Percentiles rank a stretch among this genome's conserved stretches.
Evolutionary conservation across 1,140 invertebrate species (phyloP).

Genomic region (Cherax quadricarinatus): DNA sequence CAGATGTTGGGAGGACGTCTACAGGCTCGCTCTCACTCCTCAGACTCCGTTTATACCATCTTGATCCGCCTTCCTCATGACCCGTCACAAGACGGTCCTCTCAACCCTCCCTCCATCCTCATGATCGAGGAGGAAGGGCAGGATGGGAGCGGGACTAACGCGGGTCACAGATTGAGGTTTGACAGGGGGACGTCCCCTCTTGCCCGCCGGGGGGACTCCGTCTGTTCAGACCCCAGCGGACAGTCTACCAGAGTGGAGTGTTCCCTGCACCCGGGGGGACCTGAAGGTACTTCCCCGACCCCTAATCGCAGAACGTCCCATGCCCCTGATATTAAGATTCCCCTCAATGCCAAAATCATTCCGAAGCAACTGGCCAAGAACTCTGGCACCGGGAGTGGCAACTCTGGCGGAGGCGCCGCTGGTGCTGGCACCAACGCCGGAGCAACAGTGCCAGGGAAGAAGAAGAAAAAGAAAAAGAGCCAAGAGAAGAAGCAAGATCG

Average conservation of each 20-base stretch:
- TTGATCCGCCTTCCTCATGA: conserved; percentile 87
- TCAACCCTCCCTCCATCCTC: conserved; percentile 85
- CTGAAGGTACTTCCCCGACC: conserved; percentile 80
- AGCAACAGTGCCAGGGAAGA: conserved; percentile 77
- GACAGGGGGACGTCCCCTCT: conserved; percentile 67
- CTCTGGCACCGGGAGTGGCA: conserved; percentile 80
- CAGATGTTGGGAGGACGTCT: conserved; percentile 76
- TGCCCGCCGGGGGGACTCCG: conserved; percentile 67
- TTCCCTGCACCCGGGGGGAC: conserved; percentile 79
- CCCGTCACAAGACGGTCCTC: conserved; percentile 68
- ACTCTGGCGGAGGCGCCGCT: conserved; percentile 75
- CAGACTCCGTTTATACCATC: conserved; percentile 88
- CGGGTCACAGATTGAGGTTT: conserved; percentile 52
- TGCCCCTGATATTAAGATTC: conserved; percentile 86
- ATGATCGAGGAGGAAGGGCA: conserved; percentile 83
- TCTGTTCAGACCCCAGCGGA: conserved; percentile 69
- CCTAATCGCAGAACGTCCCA: conserved; percentile 70
- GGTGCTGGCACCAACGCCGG: conserved; percentile 47
- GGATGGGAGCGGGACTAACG: conserved; percentile 39
- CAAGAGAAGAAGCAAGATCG: conserved; percentile 98
- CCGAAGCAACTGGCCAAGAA: conserved; percentile 84
- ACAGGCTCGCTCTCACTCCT: conserved; percentile 76
- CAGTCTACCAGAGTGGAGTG: conserved; percentile 61
- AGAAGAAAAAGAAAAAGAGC: conserved; percentile 91
- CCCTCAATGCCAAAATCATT: conserved; percentile 90